Evolutionary conservation across 2,113 vertebrate species (phyloP).

Genomic region (Glaucidium brasilianum): DNA sequence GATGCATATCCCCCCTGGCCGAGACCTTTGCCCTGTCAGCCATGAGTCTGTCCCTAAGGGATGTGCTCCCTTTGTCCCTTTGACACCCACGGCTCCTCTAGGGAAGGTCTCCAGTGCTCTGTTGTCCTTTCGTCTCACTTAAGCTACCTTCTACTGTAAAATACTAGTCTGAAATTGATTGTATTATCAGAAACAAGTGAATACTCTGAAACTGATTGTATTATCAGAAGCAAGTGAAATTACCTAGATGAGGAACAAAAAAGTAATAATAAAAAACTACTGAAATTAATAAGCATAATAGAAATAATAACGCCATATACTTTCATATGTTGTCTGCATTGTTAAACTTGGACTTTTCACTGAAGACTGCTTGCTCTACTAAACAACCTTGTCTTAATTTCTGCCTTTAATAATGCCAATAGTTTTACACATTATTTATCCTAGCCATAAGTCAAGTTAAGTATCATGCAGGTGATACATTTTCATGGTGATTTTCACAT

Average conservation of each 20-base stretch:
- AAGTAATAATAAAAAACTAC: not conserved
- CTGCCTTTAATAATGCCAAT: not conserved
- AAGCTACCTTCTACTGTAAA: not conserved
- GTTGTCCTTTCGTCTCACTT: not conserved
- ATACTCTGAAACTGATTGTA: not conserved
- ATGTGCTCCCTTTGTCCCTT: not conserved
- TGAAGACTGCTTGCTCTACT: not conserved
- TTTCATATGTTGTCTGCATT: not conserved
- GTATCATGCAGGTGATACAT: not conserved
- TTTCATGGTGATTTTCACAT: not conserved
- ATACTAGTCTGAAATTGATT: not conserved
- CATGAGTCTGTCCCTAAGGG: fast-evolving
- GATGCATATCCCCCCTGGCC: not conserved
- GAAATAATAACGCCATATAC: not conserved
- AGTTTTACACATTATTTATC: not conserved
- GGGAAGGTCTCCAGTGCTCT: not conserved
- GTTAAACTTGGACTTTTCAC: not conserved
- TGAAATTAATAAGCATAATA: not conserved
- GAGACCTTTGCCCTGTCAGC: not conserved
- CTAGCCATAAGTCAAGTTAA: not conserved
- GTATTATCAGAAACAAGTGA: not conserved
- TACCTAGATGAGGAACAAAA: not conserved
- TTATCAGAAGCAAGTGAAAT: not conserved
- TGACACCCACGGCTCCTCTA: not conserved
- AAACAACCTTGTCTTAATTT: not conserved